phyloP scores from a whole-genome alignment of 2,113 vertebrate genomes.

The Eptesicus fuscus region DNA sequence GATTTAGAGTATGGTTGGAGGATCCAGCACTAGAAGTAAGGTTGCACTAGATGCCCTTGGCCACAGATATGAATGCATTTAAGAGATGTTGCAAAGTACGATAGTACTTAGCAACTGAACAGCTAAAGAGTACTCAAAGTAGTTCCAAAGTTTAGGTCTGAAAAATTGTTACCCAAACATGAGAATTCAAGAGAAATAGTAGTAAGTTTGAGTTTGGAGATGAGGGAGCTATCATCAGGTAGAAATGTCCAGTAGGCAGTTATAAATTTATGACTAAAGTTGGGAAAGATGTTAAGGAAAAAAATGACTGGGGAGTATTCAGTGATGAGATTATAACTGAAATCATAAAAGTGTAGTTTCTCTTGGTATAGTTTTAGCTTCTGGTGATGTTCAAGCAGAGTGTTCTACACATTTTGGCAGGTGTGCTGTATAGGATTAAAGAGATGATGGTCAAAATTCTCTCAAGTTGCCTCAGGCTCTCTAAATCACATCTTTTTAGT shows the following conservation, averaged over 20 bases:
- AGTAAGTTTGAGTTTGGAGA: conserved; percentile 3
- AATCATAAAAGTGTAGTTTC: conserved; percentile 16
- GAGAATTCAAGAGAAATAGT: background rate
- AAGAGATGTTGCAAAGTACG: background rate
- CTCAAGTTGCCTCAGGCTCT: background rate
- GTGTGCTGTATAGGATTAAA: background rate
- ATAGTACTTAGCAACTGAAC: background rate
- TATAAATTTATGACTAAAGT: conserved; percentile 41
- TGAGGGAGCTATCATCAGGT: background rate
- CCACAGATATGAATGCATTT: background rate
- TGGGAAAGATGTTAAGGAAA: conserved; percentile 10
- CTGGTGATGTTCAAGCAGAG: background rate
- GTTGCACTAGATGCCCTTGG: background rate
- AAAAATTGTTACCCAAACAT: background rate
- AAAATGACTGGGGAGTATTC: conserved; percentile 11
- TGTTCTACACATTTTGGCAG: background rate
- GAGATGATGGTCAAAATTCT: background rate
- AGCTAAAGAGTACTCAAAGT: background rate
- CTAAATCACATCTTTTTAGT: background rate
- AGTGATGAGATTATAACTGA: conserved; percentile 41
- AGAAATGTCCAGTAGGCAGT: background rate
- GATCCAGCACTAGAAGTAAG: background rate
- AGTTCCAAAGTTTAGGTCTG: background rate
- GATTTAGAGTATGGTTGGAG: background rate
- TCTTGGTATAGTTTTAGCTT: conserved; percentile 2